Percentiles rank a stretch among this genome's conserved stretches.
Conservation (phyloP, 2,797 vertebrate species). For the Epinephelus awoara region DNA sequence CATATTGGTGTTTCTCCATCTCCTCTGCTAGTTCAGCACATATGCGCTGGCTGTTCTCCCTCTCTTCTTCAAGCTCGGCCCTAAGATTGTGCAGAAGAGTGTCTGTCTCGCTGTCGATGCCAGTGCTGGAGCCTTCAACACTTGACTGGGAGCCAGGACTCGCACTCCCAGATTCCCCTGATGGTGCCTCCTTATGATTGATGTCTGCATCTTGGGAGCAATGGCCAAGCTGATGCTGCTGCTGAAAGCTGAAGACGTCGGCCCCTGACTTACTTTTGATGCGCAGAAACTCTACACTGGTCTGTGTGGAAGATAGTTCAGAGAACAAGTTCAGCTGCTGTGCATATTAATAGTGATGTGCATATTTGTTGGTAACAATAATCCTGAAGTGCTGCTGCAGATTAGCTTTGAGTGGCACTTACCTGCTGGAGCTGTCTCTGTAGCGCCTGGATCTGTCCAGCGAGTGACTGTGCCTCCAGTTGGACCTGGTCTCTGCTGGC, state of each 20-base stretch:
- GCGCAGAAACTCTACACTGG: slow-evolving; percentile 83
- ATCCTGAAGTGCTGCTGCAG: neutral
- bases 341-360: neutral
- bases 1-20: slow-evolving; percentile 70
- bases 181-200: slow-evolving; percentile 65
- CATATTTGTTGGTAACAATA: neutral
- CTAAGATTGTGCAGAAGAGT: slow-evolving; percentile 70
- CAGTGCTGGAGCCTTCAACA: slow-evolving; percentile 60
- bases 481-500: slow-evolving; percentile 86
- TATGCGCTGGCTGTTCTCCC: slow-evolving; percentile 62
- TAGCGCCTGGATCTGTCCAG: slow-evolving; percentile 85
- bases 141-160: slow-evolving; percentile 38
- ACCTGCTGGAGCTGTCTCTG: slow-evolving; percentile 90
- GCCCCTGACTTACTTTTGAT: slow-evolving; percentile 76
- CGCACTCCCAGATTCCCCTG: slow-evolving; percentile 68
- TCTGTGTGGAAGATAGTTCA: slow-evolving; percentile 71
- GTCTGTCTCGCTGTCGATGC: slow-evolving; percentile 49
- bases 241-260: slow-evolving; percentile 65
- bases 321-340: neutral
- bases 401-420: slow-evolving; percentile 26
- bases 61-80: slow-evolving; percentile 81
- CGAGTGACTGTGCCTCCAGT: slow-evolving; percentile 81
- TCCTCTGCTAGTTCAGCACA: slow-evolving; percentile 66
- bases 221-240: slow-evolving; percentile 53
- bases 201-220: slow-evolving; percentile 63